Percentiles rank a stretch among this genome's conserved stretches.
These are phyloP conservation scores for Ceuthmochares aereus DNA, from an alignment of 2,113 vertebrate genomes.

Conservation along the genomic window DNA sequence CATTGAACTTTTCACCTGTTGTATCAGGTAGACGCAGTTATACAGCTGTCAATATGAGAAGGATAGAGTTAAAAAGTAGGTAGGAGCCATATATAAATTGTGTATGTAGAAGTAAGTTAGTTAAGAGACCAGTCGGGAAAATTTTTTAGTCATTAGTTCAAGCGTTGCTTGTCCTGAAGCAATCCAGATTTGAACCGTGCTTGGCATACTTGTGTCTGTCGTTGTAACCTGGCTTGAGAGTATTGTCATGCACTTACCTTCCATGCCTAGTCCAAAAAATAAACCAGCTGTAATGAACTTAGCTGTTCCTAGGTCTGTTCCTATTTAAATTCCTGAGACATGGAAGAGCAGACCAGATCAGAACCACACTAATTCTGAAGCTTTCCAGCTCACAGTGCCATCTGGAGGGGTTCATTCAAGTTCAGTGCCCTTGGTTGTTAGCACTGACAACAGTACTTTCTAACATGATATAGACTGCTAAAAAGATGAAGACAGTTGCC, in stretches of 20 bases:
- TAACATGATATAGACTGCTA: conserved; percentile 12
- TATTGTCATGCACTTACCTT: background rate
- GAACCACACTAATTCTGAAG: conserved; percentile 51
- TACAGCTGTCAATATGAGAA: background rate
- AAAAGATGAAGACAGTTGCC: background rate
- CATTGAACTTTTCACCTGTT: background rate
- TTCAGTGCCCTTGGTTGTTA: conserved; percentile 54
- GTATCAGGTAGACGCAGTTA: background rate
- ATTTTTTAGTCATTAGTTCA: background rate
- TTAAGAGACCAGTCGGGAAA: background rate
- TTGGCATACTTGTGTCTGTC: background rate
- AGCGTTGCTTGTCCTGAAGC: background rate
- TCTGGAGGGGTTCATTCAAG: conserved; percentile 67
- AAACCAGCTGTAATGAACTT: conserved; percentile 54
- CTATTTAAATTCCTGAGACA: conserved; percentile 41
- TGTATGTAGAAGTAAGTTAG: background rate
- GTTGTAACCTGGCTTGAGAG: background rate
- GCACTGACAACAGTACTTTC: background rate
- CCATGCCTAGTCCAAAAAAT: conserved; percentile 8
- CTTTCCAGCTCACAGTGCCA: conserved; percentile 58
- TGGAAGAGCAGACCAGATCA: conserved; percentile 33
- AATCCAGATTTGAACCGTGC: background rate
- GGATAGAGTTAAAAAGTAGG: background rate
- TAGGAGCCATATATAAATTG: background rate
- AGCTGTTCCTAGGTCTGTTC: conserved; percentile 22